A percentile compares a stretch with the other conserved stretches of the same genome.
Evolutionary conservation across 1,140 invertebrate genomes (phyloP).

Genomic region (Drosophila busckii): DNA sequence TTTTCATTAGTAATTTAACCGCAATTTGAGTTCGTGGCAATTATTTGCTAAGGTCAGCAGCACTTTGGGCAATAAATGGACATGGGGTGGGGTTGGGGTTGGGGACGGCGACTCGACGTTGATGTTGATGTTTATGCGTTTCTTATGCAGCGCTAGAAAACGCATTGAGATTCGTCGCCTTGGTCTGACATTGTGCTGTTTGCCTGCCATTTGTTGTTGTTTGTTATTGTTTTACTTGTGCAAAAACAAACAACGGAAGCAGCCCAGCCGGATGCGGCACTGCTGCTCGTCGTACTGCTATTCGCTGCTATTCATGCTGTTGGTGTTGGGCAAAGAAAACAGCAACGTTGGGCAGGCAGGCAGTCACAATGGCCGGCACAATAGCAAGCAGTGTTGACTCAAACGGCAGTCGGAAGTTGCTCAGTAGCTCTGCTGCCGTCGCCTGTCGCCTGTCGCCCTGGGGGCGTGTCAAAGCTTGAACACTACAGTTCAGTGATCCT

Average conservation of each 20-base stretch:
- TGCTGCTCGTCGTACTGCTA: too few relatives aligned
- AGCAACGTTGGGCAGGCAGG: not conserved
- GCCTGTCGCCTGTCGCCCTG: not conserved
- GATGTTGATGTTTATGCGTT: conserved; percentile 15
- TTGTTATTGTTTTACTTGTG: conserved; percentile 45
- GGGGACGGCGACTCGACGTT: not conserved
- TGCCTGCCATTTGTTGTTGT: conserved; percentile 48
- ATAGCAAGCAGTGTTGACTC: conserved; percentile 6
- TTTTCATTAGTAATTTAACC: conserved; percentile 39
- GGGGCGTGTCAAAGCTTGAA: conserved; percentile 24
- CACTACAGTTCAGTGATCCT: conserved; percentile 53
- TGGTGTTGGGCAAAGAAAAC: not conserved
- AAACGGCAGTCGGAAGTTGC: conserved; percentile 43
- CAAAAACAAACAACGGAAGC: conserved; percentile 49
- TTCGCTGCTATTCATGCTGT: too few relatives aligned
- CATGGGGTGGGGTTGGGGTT: conserved; percentile 5
- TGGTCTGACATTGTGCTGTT: conserved; percentile 57
- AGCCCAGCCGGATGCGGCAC: conserved; percentile 10
- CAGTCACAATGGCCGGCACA: not conserved
- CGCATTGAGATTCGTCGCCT: conserved; percentile 36
- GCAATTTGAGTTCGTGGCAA: conserved; percentile 20
- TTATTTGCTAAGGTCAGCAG: conserved; percentile 40
- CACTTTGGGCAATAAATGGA: conserved; percentile 20
- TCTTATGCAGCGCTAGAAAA: conserved; percentile 31
- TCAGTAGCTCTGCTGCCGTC: conserved; percentile 20